Conservation (phyloP, 2,113 vertebrate species). For the Porphyrio hochstetteri region DNA sequence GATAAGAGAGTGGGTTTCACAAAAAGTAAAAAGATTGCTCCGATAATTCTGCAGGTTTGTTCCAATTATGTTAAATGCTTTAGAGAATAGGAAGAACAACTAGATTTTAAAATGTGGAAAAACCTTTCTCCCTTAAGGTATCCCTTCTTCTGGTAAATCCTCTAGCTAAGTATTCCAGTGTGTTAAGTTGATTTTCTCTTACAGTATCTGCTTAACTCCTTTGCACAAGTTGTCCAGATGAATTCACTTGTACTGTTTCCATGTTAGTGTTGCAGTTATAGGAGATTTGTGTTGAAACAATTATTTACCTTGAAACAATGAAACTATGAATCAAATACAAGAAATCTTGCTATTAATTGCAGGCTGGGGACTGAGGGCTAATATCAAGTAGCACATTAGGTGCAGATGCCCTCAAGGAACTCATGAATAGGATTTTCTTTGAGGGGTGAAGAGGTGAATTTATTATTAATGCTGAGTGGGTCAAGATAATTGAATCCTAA, state of each 20-base stretch:
- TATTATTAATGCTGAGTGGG: background rate
- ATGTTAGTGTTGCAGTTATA: background rate
- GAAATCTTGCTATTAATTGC: background rate
- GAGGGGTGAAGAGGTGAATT: background rate
- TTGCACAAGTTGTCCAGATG: background rate
- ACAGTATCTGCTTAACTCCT: background rate
- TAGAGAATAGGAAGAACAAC: background rate
- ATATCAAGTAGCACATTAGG: background rate
- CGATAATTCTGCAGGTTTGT: background rate
- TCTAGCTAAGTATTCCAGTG: background rate
- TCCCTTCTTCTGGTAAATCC: background rate
- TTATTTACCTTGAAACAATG: background rate
- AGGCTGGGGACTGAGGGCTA: background rate
- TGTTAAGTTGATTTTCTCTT: background rate
- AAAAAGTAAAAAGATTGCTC: background rate
- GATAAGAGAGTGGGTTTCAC: background rate
- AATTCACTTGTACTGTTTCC: background rate
- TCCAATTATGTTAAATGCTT: background rate
- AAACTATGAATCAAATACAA: background rate
- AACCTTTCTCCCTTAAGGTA: background rate
- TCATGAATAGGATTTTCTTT: background rate
- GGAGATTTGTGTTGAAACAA: background rate
- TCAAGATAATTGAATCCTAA: background rate
- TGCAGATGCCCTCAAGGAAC: background rate
- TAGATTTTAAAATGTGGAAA: background rate